phyloP scores from a whole-genome alignment of 2,888 invertebrate species.

The Drosophila fulvimacula region DNA sequence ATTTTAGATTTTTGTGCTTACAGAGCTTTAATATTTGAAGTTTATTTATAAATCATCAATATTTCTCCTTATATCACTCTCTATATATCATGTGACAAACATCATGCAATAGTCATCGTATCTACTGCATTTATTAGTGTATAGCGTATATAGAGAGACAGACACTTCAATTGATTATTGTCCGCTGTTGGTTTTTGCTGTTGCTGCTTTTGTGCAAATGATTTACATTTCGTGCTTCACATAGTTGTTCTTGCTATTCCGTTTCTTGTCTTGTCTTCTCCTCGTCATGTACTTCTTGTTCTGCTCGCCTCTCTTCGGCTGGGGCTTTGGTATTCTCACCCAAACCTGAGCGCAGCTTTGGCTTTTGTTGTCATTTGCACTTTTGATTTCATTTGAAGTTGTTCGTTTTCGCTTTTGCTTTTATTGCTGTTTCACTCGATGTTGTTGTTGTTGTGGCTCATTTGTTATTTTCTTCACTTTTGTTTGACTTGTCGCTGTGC shows the following conservation, averaged over 20 bases:
- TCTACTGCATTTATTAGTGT: conserved; percentile 22
- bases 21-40: background rate
- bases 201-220: conserved; percentile 58
- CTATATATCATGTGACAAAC: background rate
- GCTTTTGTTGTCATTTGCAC: conserved; percentile 80
- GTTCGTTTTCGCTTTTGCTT: conserved; percentile 44
- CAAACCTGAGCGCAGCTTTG: conserved; percentile 52
- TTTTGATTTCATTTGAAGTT: conserved; percentile 80
- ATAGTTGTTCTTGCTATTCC: conserved; percentile 45
- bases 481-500: conserved; percentile 62
- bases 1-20: background rate
- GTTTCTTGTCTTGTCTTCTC: conserved; percentile 20
- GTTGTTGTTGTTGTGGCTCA: conserved; percentile 24
- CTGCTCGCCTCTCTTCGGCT: conserved; percentile 19
- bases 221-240: conserved; percentile 68
- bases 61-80: background rate
- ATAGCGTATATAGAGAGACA: conserved; percentile 55
- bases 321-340: conserved; percentile 21
- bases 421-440: conserved; percentile 31
- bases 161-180: conserved; percentile 79
- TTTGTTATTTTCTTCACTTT: conserved; percentile 37
- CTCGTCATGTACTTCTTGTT: conserved; percentile 20
- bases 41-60: background rate
- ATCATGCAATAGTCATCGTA: background rate
- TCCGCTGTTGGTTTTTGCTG: conserved; percentile 48